These are phyloP conservation scores for Trididemnum miniatum DNA, from an alignment of 23 tunicate genomes.

Conservation along the genomic window DNA sequence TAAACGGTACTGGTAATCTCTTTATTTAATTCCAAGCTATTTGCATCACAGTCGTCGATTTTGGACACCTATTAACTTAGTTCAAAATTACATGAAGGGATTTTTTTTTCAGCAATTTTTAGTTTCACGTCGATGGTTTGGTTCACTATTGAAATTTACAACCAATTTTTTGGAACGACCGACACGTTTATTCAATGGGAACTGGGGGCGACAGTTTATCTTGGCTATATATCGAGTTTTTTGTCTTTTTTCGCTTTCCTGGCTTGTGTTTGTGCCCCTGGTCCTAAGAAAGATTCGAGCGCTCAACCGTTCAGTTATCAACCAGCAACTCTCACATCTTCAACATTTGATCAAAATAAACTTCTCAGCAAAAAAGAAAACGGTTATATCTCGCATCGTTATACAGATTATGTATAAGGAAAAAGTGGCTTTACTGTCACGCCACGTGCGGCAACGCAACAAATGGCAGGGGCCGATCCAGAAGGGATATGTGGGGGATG, in stretches of 20 bases:
- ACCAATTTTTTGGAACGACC: conserved; percentile 51
- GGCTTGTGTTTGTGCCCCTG: conserved; percentile 42
- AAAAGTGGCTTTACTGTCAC: no score
- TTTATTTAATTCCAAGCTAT: no score
- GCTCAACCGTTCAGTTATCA: neutral
- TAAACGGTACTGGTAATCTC: no score
- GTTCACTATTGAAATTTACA: conserved; percentile 50
- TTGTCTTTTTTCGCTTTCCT: conserved; percentile 31
- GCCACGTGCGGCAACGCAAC: no score
- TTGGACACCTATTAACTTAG: no score
- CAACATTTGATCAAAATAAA: neutral
- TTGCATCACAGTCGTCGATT: no score
- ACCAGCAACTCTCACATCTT: neutral
- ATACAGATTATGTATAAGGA: conserved; percentile 1
- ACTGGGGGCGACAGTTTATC: conserved; percentile 62
- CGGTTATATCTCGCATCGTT: neutral
- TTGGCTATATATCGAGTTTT: conserved; percentile 43
- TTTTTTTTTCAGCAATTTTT: conserved; percentile 45
- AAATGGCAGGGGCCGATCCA: no score
- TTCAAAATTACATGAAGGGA: no score
- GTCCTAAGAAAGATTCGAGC: neutral
- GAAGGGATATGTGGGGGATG: no score
- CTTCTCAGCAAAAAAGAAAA: neutral
- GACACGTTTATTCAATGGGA: conserved; percentile 63
- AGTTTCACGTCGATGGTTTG: conserved; percentile 44